Conservation (phyloP, 2,888 invertebrate genomes). For the Yponomeuta evonymella region DNA sequence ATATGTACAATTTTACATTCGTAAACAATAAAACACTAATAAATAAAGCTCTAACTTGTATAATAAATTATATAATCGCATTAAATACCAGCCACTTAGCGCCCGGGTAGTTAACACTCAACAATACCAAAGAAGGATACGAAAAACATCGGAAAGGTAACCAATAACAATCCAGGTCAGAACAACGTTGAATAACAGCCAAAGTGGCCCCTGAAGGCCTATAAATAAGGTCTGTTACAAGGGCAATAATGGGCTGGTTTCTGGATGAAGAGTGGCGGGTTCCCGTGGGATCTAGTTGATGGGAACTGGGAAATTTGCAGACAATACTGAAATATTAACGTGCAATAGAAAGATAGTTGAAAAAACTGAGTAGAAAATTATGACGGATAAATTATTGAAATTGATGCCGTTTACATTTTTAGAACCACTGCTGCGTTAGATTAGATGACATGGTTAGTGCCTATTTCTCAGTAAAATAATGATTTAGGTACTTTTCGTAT, state of each 20-base stretch:
- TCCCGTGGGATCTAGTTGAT: constrained; percentile 2
- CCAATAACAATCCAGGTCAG: neutral
- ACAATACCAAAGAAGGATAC: neutral
- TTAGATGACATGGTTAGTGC: too few species aligned
- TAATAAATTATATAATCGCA: neutral
- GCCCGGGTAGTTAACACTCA: neutral
- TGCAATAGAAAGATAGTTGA: too few species aligned
- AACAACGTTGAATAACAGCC: neutral
- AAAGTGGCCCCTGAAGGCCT: neutral
- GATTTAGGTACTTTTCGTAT: too few species aligned
- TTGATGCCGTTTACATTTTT: too few species aligned
- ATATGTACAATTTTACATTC: too few species aligned
- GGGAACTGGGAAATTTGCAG: constrained; percentile 9
- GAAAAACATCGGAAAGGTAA: constrained; percentile 1
- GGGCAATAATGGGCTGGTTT: neutral
- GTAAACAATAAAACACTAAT: too few species aligned
- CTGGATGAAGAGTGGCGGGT: constrained; percentile 4
- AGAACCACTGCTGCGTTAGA: too few species aligned
- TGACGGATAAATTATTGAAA: too few species aligned
- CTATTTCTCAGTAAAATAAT: too few species aligned
- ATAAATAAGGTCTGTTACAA: neutral
- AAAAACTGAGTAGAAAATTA: too few species aligned
- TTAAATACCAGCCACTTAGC: neutral
- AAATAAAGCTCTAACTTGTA: neutral
- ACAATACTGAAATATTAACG: neutral